A percentile compares a stretch with the other conserved stretches of the same genome.
These are phyloP conservation scores for Anabacerthia variegaticeps DNA, from an alignment of 2,797 vertebrate species.

Conservation along the genomic window DNA sequence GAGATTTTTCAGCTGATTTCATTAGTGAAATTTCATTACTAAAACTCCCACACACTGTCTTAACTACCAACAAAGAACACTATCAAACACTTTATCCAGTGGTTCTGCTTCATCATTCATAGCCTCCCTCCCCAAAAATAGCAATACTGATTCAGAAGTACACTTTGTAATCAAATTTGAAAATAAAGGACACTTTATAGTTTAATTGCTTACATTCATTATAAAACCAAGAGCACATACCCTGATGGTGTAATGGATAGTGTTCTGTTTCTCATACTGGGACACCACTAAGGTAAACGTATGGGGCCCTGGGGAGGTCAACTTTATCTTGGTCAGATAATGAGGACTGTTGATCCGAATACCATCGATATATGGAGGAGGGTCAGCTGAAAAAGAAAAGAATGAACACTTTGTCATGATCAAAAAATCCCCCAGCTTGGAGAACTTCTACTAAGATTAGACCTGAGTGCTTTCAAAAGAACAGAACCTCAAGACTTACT, in stretches of 20 bases:
- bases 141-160: not conserved
- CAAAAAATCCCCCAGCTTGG: not conserved
- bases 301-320: slow-evolving; percentile 87
- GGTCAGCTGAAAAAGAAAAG: slow-evolving; percentile 83
- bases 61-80: not conserved
- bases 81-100: not conserved
- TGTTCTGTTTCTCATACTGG: slow-evolving; percentile 99
- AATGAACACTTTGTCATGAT: not conserved
- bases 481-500: not conserved
- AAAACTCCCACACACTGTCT: not conserved
- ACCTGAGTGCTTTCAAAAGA: not conserved
- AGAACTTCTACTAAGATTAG: not conserved
- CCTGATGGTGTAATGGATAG: slow-evolving; percentile 96
- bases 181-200: not conserved
- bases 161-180: not conserved
- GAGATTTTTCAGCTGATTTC: not conserved
- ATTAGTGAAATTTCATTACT: not conserved
- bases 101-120: not conserved
- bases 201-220: not conserved
- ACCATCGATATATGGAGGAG: slow-evolving; percentile 94
- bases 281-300: slow-evolving; percentile 96
- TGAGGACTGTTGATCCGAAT: slow-evolving; percentile 99
- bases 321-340: slow-evolving; percentile 95
- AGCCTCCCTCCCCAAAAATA: not conserved
- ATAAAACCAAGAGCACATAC: slow-evolving; percentile 72